phyloP scores from a whole-genome alignment of 2,797 vertebrate genomes.

The Crocidura indochinensis region DNA sequence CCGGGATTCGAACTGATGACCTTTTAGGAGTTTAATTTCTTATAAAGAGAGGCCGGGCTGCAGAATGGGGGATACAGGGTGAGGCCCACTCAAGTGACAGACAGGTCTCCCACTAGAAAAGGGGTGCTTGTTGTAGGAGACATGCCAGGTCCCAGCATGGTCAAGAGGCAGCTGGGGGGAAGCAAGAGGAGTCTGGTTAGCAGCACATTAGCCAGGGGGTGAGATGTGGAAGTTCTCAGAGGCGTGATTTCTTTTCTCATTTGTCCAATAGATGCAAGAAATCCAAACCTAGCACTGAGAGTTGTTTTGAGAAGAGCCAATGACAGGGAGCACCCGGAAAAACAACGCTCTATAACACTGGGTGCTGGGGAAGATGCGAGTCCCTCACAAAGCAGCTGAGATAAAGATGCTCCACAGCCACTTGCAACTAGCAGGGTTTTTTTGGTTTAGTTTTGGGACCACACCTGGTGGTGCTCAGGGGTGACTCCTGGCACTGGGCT shows the following conservation, averaged over 20 bases:
- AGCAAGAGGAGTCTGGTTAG: not conserved
- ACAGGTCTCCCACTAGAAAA: not conserved
- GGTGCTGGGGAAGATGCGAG: not conserved
- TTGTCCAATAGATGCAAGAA: conserved; percentile 36
- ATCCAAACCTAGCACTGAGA: conserved; percentile 27
- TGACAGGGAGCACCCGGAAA: conserved; percentile 23
- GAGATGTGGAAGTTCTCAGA: conserved; percentile 8
- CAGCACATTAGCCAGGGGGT: not conserved
- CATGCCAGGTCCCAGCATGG: not conserved
- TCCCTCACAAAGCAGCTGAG: not conserved
- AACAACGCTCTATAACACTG: conserved; percentile 4
- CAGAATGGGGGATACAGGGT: not conserved
- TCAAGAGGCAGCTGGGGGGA: not conserved
- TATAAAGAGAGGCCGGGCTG: not conserved
- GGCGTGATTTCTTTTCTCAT: conserved; percentile 28
- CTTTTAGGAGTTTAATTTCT: conserved; percentile 48
- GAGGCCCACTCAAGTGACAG: not conserved
- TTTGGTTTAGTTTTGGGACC: too few species aligned
- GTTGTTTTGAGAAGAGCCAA: conserved; percentile 56
- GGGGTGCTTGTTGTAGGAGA: not conserved
- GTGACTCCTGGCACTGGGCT: too few species aligned
- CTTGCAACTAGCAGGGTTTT: not conserved
- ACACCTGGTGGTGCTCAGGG: too few species aligned
- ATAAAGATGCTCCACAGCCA: not conserved
- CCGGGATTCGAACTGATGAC: too few species aligned